phyloP scores from a whole-genome alignment of 2,888 invertebrate species.

The Tenthredo notha region DNA sequence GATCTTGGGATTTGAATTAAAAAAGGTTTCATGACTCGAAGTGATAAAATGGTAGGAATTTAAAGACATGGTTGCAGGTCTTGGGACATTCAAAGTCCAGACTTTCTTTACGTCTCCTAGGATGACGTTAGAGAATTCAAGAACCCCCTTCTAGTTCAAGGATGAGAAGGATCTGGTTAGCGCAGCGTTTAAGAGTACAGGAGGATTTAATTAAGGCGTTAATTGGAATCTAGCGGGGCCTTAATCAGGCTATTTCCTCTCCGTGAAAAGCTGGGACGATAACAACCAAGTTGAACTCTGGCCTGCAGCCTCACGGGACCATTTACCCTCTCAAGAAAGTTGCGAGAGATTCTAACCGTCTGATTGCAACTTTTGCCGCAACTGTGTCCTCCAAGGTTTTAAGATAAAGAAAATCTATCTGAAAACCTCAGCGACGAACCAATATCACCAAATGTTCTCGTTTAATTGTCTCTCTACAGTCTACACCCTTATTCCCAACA shows the following conservation, averaged over 20 bases:
- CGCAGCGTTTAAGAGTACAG: conserved; percentile 55
- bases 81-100: background rate
- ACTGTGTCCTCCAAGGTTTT: conserved; percentile 41
- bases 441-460: conserved; percentile 8
- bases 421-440: background rate
- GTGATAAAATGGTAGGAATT: background rate
- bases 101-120: background rate
- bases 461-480: conserved; percentile 17
- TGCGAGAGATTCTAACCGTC: conserved; percentile 39
- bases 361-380: conserved; percentile 51
- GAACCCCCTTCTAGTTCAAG: background rate
- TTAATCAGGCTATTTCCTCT: conserved; percentile 73
- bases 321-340: conserved; percentile 34
- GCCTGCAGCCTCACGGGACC: conserved; percentile 42
- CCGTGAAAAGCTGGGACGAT: conserved; percentile 71
- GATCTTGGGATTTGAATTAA: background rate
- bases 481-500: background rate
- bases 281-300: conserved; percentile 68
- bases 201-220: conserved; percentile 77
- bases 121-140: background rate
- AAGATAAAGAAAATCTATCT: conserved; percentile 49
- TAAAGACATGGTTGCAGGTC: background rate
- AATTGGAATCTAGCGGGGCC: conserved; percentile 77
- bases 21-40: background rate
- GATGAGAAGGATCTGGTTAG: conserved; percentile 2